Base-by-base conservation (phyloP, 1,140 invertebrate genomes). In the Sminthurides bifidus region DNA sequence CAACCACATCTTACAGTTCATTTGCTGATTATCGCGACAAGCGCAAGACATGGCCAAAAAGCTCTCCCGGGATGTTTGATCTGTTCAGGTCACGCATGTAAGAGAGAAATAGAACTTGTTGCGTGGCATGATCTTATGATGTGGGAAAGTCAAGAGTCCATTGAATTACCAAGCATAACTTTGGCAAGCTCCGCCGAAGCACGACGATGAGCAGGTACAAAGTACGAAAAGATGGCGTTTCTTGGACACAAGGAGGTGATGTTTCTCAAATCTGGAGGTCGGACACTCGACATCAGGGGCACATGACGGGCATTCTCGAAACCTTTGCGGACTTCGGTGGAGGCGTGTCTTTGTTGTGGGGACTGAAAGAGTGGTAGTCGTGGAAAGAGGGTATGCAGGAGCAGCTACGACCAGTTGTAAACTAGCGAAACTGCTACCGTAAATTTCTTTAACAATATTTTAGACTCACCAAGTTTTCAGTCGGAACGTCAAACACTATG, bases 1-100 rank as follows among this genome's bases (percentile, higher is more conserved):
- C 4, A 66, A 48, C 48, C 59, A 67, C 12, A 67, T 31, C 15
- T 59, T 37, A 8, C 60, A 45, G 29, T 67, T 66, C 0, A 66
- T 37, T 43, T 48, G 10, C 30, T 46, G 37, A 38, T 37, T 48
- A 37, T 67, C 66, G 12, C 64, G 59, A 26, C 65, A 59, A 4
- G 51, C 53, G 21, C 49, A 54, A 12, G 35, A 24, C 52, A 55
- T 52, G 3, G 58, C 29, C 52, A 59, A 23, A 19, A 59, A 59
- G 12, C 38, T 24, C 14, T 59, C 46, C 15, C 14, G n/a, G n/a
- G 35, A 24, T 0, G 2, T 2, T 35, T 60, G 45, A 30, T 3
- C 52, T 60, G 23, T 33, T 29, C 19, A 24, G 46, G n/a, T 41
- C 15, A n/a, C n/a, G n/a, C 21, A 12, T 37, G 44, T 31, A 19